These are phyloP conservation scores for Limanda limanda DNA, from an alignment of 2,113 vertebrate species.

Conservation along the genomic window DNA sequence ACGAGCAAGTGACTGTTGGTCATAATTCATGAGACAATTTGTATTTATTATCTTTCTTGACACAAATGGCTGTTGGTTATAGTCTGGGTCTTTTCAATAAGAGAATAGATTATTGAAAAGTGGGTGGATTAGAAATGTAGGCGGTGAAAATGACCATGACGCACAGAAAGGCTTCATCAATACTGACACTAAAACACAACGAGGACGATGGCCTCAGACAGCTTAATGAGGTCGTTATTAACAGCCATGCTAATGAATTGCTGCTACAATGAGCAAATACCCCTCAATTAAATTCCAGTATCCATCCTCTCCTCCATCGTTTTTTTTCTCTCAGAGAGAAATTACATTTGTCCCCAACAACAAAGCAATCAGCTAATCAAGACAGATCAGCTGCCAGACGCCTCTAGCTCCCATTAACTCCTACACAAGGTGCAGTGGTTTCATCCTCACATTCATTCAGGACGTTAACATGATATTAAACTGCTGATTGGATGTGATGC, in stretches of 20 bases:
- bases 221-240: constrained; percentile 48
- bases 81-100: not conserved
- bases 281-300: constrained; percentile 39
- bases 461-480: not conserved
- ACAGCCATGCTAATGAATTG: constrained; percentile 50
- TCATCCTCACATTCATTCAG: not conserved
- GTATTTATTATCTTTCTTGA: too few relatives aligned
- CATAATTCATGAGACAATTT: too few relatives aligned
- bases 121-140: not conserved
- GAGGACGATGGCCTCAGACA: constrained; percentile 25
- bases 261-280: constrained; percentile 48
- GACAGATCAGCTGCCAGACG: constrained; percentile 11
- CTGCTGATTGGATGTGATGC: not conserved
- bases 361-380: constrained; percentile 30
- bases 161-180: constrained; percentile 48
- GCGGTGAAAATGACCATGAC: constrained; percentile 7
- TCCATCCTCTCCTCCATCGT: constrained; percentile 14
- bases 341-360: constrained; percentile 47
- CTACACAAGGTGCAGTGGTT: not conserved
- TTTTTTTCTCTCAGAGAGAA: constrained; percentile 4
- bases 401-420: not conserved
- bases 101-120: not conserved
- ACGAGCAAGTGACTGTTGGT: too few relatives aligned
- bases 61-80: not conserved
- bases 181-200: constrained; percentile 26